Evolutionary conservation across 2,888 invertebrate genomes (phyloP).

Genomic region (Phaonia tiefii): DNA sequence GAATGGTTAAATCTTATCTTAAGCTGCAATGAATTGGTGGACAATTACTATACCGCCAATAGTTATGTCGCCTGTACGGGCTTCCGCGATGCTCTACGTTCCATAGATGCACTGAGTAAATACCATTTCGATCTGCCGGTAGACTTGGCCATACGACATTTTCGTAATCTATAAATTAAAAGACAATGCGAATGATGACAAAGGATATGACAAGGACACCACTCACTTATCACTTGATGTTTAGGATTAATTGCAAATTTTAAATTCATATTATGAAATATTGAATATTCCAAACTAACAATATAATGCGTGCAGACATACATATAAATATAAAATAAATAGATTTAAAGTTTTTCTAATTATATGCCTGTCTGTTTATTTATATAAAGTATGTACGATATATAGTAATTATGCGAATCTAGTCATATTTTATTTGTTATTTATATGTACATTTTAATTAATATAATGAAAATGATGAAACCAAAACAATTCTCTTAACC

Average conservation of each 20-base stretch:
- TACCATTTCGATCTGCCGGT: conserved; percentile 96
- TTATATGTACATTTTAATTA: conserved; percentile 50
- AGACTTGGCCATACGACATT: conserved; percentile 97
- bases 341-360: too few relatives aligned
- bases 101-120: conserved; percentile 91
- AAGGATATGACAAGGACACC: conserved; percentile 27
- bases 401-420: conserved; percentile 47
- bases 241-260: conserved; percentile 27
- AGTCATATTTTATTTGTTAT: conserved; percentile 60
- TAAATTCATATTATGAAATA: conserved; percentile 5
- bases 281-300: conserved; percentile 14
- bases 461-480: background rate
- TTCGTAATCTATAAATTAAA: conserved; percentile 92
- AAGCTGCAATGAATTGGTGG: conserved; percentile 89
- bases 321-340: background rate
- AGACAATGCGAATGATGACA: background rate
- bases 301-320: background rate
- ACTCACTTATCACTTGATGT: conserved; percentile 45
- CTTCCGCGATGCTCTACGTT: conserved; percentile 96
- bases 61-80: conserved; percentile 98
- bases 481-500: background rate
- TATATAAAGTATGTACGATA: conserved; percentile 39
- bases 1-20: conserved; percentile 97
- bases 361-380: conserved; percentile 22
- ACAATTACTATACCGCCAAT: conserved; percentile 92